Base-by-base conservation (phyloP, 2,888 invertebrate species). In the Cheilosia impressa region DNA sequence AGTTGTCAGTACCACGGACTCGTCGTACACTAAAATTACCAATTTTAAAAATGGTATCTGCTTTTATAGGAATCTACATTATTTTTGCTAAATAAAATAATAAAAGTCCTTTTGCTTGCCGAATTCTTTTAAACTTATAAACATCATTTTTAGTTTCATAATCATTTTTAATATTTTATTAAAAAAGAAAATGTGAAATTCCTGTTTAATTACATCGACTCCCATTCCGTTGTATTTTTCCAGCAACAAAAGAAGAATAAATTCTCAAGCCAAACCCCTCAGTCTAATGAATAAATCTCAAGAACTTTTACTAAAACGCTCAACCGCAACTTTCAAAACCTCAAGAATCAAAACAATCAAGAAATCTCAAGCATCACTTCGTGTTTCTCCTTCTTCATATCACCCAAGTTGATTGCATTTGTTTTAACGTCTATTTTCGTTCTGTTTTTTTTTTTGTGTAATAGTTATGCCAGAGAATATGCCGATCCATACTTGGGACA, bases 401-500 rank as follows among this genome's bases (percentile, higher is more conserved):
- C 9, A 6, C 4, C 53, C 53, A 55, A 24, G 52, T 34, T 62
- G 47, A 31, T 1, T 57, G 17, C 34, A 47, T 45, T 50, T 55
- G 24, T 43, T 6, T 50, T 5, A 66, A 72, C 53, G 6, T 24
- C 19, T 50, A 2, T 62, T 27, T 24, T 60, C 10, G 57, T 71
- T 10, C 43, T 19, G 19, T 19, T 1, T 47, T 71, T 52, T 72
- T 45, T 76, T 19, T 69, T 38, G 41, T 47, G 19, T 10, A 79
- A 77, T 24, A 96, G 96, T 89, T 97, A 97, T 92, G 97, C 97
- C 90, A 95, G 97, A 92, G 97, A 98, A 91, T 97, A 96, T 91
- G 96, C 97, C 89, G 98, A 98, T 93, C 98, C 98, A 81, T 98
- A 98, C 93, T 94, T 98, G 91, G 97, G 97, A 89, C 98, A 98